Evolutionary conservation across 1,140 invertebrate genomes (phyloP).

Genomic region (Drosophila orosa): DNA sequence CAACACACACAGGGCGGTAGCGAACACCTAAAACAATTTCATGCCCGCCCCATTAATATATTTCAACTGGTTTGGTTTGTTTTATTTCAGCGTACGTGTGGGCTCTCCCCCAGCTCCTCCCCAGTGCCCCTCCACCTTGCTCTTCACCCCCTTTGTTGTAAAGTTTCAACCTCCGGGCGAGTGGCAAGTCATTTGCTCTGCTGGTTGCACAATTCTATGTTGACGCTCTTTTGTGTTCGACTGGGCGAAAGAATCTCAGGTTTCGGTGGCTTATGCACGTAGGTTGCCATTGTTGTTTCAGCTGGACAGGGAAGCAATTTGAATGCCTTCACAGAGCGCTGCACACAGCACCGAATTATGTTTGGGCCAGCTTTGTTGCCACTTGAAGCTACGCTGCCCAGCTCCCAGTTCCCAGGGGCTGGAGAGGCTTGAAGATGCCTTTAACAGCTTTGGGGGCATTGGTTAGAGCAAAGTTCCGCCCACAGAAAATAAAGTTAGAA

Average conservation of each 20-base stretch:
- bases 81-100: slow-evolving; percentile 51
- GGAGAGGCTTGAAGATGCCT: neutral
- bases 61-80: slow-evolving; percentile 72
- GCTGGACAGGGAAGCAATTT: slow-evolving; percentile 55
- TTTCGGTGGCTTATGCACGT: slow-evolving; percentile 73
- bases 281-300: slow-evolving; percentile 55
- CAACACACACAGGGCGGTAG: slow-evolving; percentile 56
- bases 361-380: slow-evolving; percentile 14
- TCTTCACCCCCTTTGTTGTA: slow-evolving; percentile 26
- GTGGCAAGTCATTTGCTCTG: slow-evolving; percentile 57
- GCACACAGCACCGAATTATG: slow-evolving; percentile 48
- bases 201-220: slow-evolving; percentile 61
- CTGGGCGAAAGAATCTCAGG: slow-evolving; percentile 67
- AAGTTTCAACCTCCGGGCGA: slow-evolving; percentile 36
- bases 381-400: neutral
- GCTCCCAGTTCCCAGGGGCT: neutral
- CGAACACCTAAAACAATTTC: slow-evolving; percentile 74
- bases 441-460: neutral
- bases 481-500: neutral
- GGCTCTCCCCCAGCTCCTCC: slow-evolving; percentile 17
- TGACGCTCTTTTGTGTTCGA: slow-evolving; percentile 57
- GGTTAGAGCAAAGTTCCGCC: neutral
- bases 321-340: slow-evolving; percentile 43
- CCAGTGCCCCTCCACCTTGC: neutral
- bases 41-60: slow-evolving; percentile 74